Conservation (phyloP, 2,113 vertebrate species). For the Spermophilus dauricus region DNA sequence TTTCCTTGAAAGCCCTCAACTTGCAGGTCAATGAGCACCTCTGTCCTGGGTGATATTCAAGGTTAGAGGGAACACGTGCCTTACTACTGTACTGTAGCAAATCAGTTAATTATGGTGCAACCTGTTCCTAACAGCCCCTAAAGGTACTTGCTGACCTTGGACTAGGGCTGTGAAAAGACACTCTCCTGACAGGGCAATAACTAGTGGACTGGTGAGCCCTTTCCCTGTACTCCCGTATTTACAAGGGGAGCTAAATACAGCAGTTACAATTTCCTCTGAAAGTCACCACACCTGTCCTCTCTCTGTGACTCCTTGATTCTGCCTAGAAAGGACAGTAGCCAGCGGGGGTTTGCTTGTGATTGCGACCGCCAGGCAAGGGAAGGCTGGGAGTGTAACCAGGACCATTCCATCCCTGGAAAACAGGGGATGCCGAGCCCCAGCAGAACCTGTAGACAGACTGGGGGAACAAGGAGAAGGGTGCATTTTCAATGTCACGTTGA, state of each 20-base stretch:
- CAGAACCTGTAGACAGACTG: not conserved
- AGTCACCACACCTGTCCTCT: slow-evolving; percentile 40
- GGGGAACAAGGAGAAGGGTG: not conserved
- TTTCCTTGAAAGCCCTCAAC: slow-evolving; percentile 73
- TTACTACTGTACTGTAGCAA: slow-evolving; percentile 72
- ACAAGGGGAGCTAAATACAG: slow-evolving; percentile 64
- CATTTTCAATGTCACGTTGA: slow-evolving; percentile 45
- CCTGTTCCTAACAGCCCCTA: slow-evolving; percentile 74
- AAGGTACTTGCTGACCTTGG: slow-evolving; percentile 78
- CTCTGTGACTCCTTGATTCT: slow-evolving; percentile 57
- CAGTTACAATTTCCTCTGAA: slow-evolving; percentile 65
- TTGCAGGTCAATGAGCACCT: slow-evolving; percentile 75
- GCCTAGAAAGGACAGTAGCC: slow-evolving; percentile 4
- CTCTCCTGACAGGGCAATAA: slow-evolving; percentile 73
- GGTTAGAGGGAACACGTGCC: slow-evolving; percentile 76
- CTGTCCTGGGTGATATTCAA: slow-evolving; percentile 65
- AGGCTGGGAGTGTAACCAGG: not conserved
- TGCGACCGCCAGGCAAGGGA: not conserved
- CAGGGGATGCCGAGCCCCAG: not conserved
- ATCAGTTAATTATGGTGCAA: slow-evolving; percentile 81
- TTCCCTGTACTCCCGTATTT: slow-evolving; percentile 64
- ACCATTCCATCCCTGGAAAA: not conserved
- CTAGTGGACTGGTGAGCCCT: not conserved
- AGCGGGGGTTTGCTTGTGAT: not conserved
- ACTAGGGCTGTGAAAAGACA: slow-evolving; percentile 74